Evolutionary conservation across 2,113 vertebrate genomes (phyloP), one percentile per base, ranked within the genome.

Genomic region (Mobula birostris): DNA sequence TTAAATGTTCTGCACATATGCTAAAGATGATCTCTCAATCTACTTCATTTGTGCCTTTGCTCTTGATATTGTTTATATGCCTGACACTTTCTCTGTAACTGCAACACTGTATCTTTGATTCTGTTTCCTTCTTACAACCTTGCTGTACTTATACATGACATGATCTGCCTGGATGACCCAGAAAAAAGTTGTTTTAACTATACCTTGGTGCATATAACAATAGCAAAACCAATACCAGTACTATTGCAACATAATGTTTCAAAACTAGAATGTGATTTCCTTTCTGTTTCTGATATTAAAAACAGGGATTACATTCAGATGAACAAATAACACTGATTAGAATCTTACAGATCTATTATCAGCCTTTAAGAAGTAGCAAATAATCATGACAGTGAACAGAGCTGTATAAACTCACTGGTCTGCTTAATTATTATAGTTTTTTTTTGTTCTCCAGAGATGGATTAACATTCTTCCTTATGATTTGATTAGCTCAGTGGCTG

Each of bases 401-500:
- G 58, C 61, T 90, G 61, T 32, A 66, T 66, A 19, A 90, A 90
- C 66, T 90, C 85, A 90, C 61, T 90, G 85, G 85, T 68, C 85
- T 63, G 63, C 61, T 66, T 90, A 90, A 90, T 63, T 90, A 19
- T n/a, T 32, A 19, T 66, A n/a, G 85, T 90, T 32, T 90, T 29
- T 48, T 87, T 68, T 15, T 17, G 61, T n/a, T 90, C 85, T 90
- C 61, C 15, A 36, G 85, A 90, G 85, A 66, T 14, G n/a, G 85
- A 90, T 32, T 90, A 68, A 90, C 61, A 36, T 90, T 36, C 85
- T 90, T 90, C 29, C 61, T n/a, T 17, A 61, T 90, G 63, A 90
- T 29, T 90, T 90, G 85, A 90, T 90, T 90, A 90, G 85, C 19
- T 90, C 29, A 90, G 85, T 90, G 85, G 32, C 85, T 66, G 61